A percentile compares a stretch with the other conserved stretches of the same genome.
phyloP scores from a whole-genome alignment of 2,888 invertebrate species.

The Yponomeuta evonymella region DNA sequence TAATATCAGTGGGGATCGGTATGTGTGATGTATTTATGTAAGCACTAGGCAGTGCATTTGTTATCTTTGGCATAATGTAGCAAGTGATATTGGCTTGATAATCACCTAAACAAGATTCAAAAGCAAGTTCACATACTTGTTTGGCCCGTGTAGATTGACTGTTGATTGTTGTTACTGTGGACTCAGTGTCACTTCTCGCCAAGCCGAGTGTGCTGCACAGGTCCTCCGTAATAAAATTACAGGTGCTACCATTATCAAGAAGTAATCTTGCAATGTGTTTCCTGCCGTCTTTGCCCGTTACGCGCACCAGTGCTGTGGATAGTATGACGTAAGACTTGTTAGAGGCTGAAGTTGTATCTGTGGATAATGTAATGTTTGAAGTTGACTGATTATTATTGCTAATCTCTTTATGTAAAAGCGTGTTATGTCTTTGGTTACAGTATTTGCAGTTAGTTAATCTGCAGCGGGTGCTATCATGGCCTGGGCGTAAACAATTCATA shows the following conservation, averaged over 20 bases:
- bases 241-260: constrained; percentile 14
- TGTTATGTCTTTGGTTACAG: neutral
- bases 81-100: neutral
- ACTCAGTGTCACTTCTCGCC: neutral
- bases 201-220: constrained; percentile 10
- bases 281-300: neutral
- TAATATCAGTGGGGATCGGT: neutral
- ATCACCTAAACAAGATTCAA: constrained; percentile 5
- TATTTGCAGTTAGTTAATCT: neutral
- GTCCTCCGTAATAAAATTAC: constrained; percentile 4
- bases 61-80: neutral
- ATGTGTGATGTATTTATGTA: neutral
- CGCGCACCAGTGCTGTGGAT: constrained; percentile 5
- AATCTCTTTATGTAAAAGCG: too few species aligned
- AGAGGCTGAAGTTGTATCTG: neutral
- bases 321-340: neutral
- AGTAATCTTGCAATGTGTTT: neutral
- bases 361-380: neutral
- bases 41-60: neutral
- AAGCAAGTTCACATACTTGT: constrained; percentile 5
- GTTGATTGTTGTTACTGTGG: constrained; percentile 13
- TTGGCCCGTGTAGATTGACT: neutral
- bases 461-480: constrained; percentile 1
- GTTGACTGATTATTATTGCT: neutral
- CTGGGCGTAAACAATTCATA: constrained; percentile 12